These are phyloP conservation scores for Lycophotia porphyrea DNA, from an alignment of 2,888 invertebrate species.

Conservation along the genomic window DNA sequence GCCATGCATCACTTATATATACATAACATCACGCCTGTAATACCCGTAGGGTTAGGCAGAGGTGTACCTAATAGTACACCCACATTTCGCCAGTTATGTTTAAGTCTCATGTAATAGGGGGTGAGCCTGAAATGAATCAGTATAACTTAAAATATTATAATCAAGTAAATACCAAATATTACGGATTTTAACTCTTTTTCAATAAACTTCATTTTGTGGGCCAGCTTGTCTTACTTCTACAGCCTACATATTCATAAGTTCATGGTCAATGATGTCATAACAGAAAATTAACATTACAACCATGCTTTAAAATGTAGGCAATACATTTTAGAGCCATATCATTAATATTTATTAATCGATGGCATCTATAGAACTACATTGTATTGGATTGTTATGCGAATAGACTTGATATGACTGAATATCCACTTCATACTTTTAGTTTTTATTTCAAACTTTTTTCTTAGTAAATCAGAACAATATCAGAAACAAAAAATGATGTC, in stretches of 20 bases:
- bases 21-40: too few relatives aligned
- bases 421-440: not conserved
- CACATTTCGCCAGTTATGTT: too few relatives aligned
- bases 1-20: too few relatives aligned
- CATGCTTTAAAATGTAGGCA: not conserved
- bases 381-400: not conserved
- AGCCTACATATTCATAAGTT: constrained; percentile 6
- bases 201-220: not conserved
- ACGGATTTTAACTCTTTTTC: not conserved
- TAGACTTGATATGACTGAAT: not conserved
- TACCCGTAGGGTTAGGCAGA: too few relatives aligned
- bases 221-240: not conserved
- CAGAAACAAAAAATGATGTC: constrained; percentile 10
- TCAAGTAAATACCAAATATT: not conserved
- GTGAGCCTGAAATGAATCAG: not conserved
- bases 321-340: not conserved
- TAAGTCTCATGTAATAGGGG: too few relatives aligned
- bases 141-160: not conserved
- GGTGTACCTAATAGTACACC: too few relatives aligned
- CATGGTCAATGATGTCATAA: constrained; percentile 6
- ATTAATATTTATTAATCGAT: too few relatives aligned
- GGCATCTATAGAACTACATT: not conserved
- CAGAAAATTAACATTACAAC: constrained; percentile 9
- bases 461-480: constrained; percentile 1
- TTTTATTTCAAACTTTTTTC: not conserved